Conservation (phyloP, 2,888 invertebrate species). For the Altica lythri region DNA sequence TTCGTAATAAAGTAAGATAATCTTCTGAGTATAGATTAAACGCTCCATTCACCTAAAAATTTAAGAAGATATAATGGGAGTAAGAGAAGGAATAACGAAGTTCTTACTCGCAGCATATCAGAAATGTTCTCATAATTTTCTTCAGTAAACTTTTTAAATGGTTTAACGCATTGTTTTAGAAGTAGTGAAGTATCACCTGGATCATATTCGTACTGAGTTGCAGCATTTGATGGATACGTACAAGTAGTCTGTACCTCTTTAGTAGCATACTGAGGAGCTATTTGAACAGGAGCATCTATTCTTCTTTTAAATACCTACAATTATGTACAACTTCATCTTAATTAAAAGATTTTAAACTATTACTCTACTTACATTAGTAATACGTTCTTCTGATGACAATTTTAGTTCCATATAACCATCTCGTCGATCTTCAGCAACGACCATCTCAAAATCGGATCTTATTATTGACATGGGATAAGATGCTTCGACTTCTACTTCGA, state of each 20-base stretch:
- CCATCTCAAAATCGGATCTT: constrained; percentile 59
- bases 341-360: too few relatives aligned
- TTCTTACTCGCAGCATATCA: constrained; percentile 39
- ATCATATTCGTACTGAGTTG: constrained; percentile 68
- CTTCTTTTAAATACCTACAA: constrained; percentile 56
- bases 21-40: constrained; percentile 69
- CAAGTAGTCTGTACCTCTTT: constrained; percentile 70
- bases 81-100: neutral
- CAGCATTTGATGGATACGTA: constrained; percentile 69
- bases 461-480: constrained; percentile 62
- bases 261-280: constrained; percentile 56
- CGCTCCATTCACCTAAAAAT: constrained; percentile 47
- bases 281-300: constrained; percentile 65
- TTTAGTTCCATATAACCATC: constrained; percentile 75
- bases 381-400: constrained; percentile 59
- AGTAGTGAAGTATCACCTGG: constrained; percentile 38
- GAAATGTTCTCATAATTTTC: constrained; percentile 42
- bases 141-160: constrained; percentile 34
- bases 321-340: too few relatives aligned
- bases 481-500: constrained; percentile 71
- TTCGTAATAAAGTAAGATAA: constrained; percentile 52
- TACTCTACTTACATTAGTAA: constrained; percentile 41
- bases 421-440: constrained; percentile 63
- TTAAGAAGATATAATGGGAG: neutral
- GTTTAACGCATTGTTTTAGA: constrained; percentile 27